phyloP scores from a whole-genome alignment of 2,888 invertebrate genomes.

The Caenorhabditis uteleia region DNA sequence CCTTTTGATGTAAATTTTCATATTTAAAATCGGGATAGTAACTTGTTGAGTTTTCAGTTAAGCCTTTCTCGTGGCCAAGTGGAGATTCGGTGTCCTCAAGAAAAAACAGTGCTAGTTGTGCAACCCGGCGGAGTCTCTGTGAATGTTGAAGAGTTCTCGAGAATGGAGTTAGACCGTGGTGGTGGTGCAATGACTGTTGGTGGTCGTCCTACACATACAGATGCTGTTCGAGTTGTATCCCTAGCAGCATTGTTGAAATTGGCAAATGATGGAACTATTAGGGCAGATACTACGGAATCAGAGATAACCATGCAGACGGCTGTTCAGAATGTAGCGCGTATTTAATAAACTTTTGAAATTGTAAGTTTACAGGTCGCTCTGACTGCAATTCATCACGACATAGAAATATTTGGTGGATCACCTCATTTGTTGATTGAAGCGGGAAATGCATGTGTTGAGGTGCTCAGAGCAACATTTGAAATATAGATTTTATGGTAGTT shows the following conservation, averaged over 20 bases:
- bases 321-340: conserved; percentile 20
- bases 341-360: background rate
- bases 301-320: conserved; percentile 24
- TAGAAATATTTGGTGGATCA: conserved; percentile 35
- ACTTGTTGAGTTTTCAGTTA: conserved; percentile 9
- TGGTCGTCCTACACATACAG: conserved; percentile 23
- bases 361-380: conserved; percentile 25
- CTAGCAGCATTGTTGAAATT: conserved; percentile 10
- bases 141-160: conserved; percentile 18
- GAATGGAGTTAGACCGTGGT: conserved; percentile 34
- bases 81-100: conserved; percentile 11
- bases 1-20: conserved; percentile 13
- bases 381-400: conserved; percentile 41
- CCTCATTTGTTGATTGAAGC: conserved; percentile 38
- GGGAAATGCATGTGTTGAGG: conserved; percentile 31
- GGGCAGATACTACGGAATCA: conserved; percentile 31
- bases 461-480: background rate
- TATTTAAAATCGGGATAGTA: background rate
- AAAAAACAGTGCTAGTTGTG: conserved; percentile 27
- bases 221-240: conserved; percentile 20
- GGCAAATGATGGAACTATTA: conserved; percentile 32
- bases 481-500: background rate
- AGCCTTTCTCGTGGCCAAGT: conserved; percentile 18
- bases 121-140: conserved; percentile 15
- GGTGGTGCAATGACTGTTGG: conserved; percentile 34